Evolutionary conservation across 2,888 invertebrate species (phyloP), one percentile per base, ranked within the genome.

Genomic region (Campopleginae sp.): DNA sequence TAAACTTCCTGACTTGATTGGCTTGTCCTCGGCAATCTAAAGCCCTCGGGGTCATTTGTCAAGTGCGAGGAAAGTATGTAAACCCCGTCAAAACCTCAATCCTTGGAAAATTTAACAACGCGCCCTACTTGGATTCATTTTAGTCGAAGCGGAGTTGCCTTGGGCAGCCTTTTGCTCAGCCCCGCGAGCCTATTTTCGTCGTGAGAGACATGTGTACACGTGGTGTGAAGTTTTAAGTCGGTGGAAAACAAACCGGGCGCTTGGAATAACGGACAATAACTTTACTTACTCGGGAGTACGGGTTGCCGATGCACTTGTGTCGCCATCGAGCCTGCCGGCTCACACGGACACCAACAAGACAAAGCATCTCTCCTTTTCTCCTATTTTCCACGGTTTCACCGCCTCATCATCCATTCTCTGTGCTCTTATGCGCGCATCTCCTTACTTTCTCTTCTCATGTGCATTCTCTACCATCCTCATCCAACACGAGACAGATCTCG

Each of bases 371-470:
- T 54, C 61, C 48, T 54, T 63, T 75, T 58, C 33, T 76, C 51
- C 23, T 7, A 66, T 65, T 79, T 71, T 42, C 31, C 54, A 23
- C 23, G 27, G 12, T 46, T 54, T 65, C 63, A 19, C 48, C 54
- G 68, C 74, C 23, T 63, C 61, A 63, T 84, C 63, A 72, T 84
- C 76, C 54, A 82, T 82, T 74, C 74, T 82, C 38, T 71, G 38
- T 71, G 6, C 51, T 31, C 17, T 31, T 27, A 75, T 33, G 27
- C 14, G n/a, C 31, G n/a, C n/a, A n/a, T n/a, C 31, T 7, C 8
- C 17, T 68, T 23, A 54, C 51, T 19, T 66, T 58, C 61, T 27
- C n/a, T 54, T 33, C 33, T n/a, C 27, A 48, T 68, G 46, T 46
- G 46, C 63, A 63, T 44, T 63, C n/a, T 12, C n/a, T 12, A 27